Conservation (phyloP, 2,888 invertebrate genomes). For the Chironomus riparius region DNA sequence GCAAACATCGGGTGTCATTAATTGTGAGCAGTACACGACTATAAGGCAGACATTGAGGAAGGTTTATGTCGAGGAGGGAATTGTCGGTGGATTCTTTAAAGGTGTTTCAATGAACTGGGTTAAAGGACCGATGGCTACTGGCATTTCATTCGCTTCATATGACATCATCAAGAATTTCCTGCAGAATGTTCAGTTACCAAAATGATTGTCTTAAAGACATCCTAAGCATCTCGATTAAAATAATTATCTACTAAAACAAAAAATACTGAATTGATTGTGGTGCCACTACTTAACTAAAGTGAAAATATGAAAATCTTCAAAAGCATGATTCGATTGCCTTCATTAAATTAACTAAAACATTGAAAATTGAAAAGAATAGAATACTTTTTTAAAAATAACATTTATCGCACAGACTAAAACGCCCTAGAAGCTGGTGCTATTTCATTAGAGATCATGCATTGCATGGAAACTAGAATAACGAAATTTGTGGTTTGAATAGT, state of each 20-base stretch:
- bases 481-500: too few species aligned
- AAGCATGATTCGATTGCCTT: background rate
- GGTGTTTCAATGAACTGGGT: conserved; percentile 99
- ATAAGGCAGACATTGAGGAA: conserved; percentile 56
- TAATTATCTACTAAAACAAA: background rate
- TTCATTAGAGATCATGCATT: too few species aligned
- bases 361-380: background rate
- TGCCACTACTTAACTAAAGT: background rate
- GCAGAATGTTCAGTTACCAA: conserved; percentile 36
- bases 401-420: too few species aligned
- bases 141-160: conserved; percentile 93
- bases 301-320: background rate
- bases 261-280: background rate
- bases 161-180: conserved; percentile 63
- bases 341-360: background rate
- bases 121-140: conserved; percentile 81
- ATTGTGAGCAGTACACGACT: conserved; percentile 51
- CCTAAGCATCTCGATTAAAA: too few species aligned
- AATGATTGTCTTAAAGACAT: background rate
- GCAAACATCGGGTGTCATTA: conserved; percentile 49
- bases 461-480: too few species aligned
- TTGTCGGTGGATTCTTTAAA: conserved; percentile 86
- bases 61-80: conserved; percentile 81
- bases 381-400: too few species aligned
- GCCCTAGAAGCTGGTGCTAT: too few species aligned